Base-by-base conservation (phyloP, 1,140 invertebrate species). In the Cyrtorhinus lividipennis region DNA sequence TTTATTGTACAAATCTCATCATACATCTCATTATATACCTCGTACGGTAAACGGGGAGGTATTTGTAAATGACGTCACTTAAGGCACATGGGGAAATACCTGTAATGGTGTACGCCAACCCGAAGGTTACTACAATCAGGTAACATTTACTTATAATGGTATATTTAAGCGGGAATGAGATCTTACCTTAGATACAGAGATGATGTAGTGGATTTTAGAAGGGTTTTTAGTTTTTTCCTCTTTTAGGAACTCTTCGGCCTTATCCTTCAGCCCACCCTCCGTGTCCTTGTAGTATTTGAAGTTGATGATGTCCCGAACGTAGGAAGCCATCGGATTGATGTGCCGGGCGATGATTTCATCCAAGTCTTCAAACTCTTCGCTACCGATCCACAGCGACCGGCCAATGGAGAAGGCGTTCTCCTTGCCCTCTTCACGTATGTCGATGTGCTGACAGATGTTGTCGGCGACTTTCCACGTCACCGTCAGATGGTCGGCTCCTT, bases 391-490 rank as follows among this genome's bases (percentile, higher is more conserved):
- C 0, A 99, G 75, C 53, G 85, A 85, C 66, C 85, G 83, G 24
- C 97, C 96, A 20, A 99, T 75, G 48, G 92, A 95, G 71, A 98
- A 99, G 0, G 87, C 86, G 72, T 99, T 98, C 69, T 93, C 89
- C 77, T 99, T 99, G 10, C 92, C 92, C 73, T 96, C 87, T 76
- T 99, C 97, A 24, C 83, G 76, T 0, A 99, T 85, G 72, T 97
- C 93, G 61, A 99, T 93, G 72, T 99, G 95, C 72, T 98, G 93
- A 71, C 90, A 90, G 63, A 99, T 88, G 15, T 85, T 85, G 57
- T 97, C 91, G 2, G 88, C 81, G 0, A 99, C 94, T 75, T 99
- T 99, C 96, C 95, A 99, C 0, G 95, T 98, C 0, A 97, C 90
- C 0, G 95, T 98, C 53, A 99, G 75, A 74, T 98, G 94, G 74